phyloP scores from a whole-genome alignment of 2,113 vertebrate genomes.

The Origma solitaria region DNA sequence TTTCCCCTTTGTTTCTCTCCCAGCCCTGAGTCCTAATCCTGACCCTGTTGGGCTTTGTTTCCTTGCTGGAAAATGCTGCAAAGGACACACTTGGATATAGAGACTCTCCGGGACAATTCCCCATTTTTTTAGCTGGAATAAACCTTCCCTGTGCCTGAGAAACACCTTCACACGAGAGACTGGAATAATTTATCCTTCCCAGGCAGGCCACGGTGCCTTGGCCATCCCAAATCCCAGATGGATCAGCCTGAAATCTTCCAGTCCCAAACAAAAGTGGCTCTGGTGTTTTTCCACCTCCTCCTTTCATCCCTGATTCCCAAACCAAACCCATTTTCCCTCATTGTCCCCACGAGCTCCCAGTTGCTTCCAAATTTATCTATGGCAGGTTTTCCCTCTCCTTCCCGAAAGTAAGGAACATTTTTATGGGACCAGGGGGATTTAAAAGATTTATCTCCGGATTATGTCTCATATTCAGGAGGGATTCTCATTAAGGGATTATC shows the following conservation, averaged over 20 bases:
- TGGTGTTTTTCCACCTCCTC: background rate
- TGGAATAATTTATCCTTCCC: background rate
- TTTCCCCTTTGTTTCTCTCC: background rate
- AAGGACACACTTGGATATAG: background rate
- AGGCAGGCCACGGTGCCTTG: background rate
- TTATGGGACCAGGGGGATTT: background rate
- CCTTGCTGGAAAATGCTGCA: background rate
- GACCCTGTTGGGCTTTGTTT: fast-evolving
- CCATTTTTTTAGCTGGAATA: background rate
- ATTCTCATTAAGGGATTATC: background rate
- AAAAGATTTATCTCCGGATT: background rate
- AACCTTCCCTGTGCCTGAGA: background rate
- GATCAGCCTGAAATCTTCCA: background rate
- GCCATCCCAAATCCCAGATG: background rate
- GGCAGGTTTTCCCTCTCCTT: background rate
- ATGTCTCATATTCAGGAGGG: background rate
- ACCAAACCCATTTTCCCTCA: background rate
- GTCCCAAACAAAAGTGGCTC: background rate
- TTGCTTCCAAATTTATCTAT: background rate
- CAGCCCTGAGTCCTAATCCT: fast-evolving
- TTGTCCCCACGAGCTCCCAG: background rate
- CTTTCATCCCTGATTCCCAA: background rate
- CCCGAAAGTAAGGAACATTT: background rate
- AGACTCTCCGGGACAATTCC: background rate
- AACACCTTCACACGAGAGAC: background rate